Base-by-base conservation (phyloP, 2,113 vertebrate species). In the Tragelaphus buxtoni region DNA sequence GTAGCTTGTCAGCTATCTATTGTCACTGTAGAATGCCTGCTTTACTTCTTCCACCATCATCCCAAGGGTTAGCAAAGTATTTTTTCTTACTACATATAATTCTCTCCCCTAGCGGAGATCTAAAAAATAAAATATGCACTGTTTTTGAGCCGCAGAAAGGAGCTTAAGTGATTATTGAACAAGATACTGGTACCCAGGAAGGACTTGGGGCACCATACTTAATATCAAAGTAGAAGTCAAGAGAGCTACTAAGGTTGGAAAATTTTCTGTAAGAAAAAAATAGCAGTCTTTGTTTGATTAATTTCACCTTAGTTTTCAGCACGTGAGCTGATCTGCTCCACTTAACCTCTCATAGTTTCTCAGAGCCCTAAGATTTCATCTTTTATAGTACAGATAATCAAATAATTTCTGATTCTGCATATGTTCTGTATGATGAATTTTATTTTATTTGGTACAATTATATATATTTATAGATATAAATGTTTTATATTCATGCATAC, bases 351-450 rank as follows among this genome's bases (percentile, higher is more conserved):
- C 39, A 53, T 8, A n/a, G 88, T 77, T n/a, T 93, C 45, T 95
- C 30, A 87, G 35, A 93, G 26, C 30, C 74, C 45, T n/a, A 80
- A 82, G 17, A 92, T 53, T 60, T n/a, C 47, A 79, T 94, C 10
- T 89, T 53, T 61, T 51, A 24, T 32, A 85, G 17, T 94, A 79
- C 30, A 51, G 47, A 32, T 79, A 94, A 87, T 90, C 95, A 90
- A 94, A 74, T 56, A 83, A 92, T 92, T 96, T 88, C 32, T 84
- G 58, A 92, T 95, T 96, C 35, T 96, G 20, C 12, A 39, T 92
- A 47, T 81, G 35, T 95, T 83, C 18, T 84, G 24, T 76, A 82
- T 53, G 80, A 88, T 56, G 22, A 86, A 11, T 97, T 91, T 74
- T 72, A 92, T 88, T 92, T 95, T 94, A 32, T 93, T 94, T 86